phyloP scores from a whole-genome alignment of 2,113 vertebrate species.

The Oceanodroma tethys region DNA sequence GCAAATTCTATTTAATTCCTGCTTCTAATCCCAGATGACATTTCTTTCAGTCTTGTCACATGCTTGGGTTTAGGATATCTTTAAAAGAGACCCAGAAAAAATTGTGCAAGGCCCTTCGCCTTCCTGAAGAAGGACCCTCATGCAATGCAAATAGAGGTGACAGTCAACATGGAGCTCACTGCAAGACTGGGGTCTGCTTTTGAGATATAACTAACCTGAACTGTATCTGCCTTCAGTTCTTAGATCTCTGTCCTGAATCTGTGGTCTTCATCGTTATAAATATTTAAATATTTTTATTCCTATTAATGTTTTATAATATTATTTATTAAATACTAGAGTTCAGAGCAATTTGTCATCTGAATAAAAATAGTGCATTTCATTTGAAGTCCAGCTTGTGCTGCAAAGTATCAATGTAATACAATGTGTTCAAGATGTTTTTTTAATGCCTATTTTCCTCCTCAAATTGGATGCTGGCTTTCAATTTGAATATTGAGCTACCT shows the following conservation, averaged over 20 bases:
- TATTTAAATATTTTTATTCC: constrained; percentile 57
- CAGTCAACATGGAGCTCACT: background rate
- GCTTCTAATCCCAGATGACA: background rate
- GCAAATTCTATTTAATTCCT: background rate
- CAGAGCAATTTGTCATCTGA: constrained; percentile 35
- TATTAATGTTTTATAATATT: constrained; percentile 57
- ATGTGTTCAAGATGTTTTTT: constrained; percentile 51
- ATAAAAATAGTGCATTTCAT: constrained; percentile 52
- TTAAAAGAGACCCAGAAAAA: background rate
- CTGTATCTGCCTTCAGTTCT: background rate
- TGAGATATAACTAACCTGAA: background rate
- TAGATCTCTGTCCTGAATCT: background rate
- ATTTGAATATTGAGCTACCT: constrained; percentile 66
- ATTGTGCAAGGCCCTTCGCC: background rate
- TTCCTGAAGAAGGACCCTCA: background rate
- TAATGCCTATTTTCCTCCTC: constrained; percentile 68
- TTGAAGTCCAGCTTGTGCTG: constrained; percentile 33
- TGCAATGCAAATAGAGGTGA: background rate
- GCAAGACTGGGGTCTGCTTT: background rate
- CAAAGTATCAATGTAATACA: constrained; percentile 56
- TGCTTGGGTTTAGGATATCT: background rate
- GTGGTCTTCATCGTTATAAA: constrained; percentile 17
- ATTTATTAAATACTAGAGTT: constrained; percentile 54
- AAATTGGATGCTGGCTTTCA: constrained; percentile 54
- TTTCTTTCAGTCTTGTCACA: background rate